A percentile compares a stretch with the other conserved stretches of the same genome.
Evolutionary conservation across 2,113 vertebrate species (phyloP).

Genomic region (Aldabrachelys gigantea): DNA sequence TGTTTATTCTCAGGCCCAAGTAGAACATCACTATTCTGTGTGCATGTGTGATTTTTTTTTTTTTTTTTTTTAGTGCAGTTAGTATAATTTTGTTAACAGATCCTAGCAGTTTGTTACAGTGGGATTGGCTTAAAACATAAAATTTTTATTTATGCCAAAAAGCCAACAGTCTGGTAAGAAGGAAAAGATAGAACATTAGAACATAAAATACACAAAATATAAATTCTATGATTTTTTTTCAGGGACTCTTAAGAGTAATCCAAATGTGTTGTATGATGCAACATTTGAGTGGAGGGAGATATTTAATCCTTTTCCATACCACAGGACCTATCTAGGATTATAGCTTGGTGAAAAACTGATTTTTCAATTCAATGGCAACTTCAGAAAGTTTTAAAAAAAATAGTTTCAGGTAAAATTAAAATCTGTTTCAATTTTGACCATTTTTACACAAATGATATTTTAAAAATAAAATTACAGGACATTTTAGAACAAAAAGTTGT

Average conservation of each 20-base stretch:
- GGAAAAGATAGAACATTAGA: neutral
- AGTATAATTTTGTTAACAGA: neutral
- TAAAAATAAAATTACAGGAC: neutral
- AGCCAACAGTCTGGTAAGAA: neutral
- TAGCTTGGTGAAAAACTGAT: neutral
- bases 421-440: neutral
- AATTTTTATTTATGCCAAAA: neutral
- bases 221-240: neutral
- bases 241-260: neutral
- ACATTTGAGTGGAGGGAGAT: neutral
- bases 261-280: neutral
- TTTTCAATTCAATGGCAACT: neutral
- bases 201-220: neutral
- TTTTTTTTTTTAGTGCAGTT: neutral
- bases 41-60: neutral
- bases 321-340: neutral
- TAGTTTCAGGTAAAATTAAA: neutral
- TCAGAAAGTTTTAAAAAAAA: neutral
- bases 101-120: neutral
- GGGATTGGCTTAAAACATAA: neutral
- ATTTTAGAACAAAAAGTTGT: neutral
- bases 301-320: neutral
- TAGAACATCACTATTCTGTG: neutral
- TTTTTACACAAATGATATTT: neutral
- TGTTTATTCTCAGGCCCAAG: neutral